A percentile compares a stretch with the other conserved stretches of the same genome.
Conservation (phyloP, 2,888 invertebrate species). For the Suillia variegata region DNA sequence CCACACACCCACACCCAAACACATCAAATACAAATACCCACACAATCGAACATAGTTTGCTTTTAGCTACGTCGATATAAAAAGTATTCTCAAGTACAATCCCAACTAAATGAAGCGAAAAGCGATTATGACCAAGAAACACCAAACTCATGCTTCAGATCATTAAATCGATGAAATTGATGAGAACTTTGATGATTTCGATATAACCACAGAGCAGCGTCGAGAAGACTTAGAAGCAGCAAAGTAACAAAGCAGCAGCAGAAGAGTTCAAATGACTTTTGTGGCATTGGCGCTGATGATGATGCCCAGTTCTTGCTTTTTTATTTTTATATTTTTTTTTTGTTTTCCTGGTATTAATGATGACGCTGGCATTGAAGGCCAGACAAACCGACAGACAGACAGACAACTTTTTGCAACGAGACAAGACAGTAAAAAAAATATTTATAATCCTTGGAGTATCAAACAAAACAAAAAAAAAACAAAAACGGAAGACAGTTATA, state of each 20-base stretch:
- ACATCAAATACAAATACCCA: no score
- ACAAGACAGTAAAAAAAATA: conserved; percentile 44
- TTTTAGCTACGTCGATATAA: no score
- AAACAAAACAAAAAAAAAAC: no score
- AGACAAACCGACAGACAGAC: neutral
- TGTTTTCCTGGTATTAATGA: conserved; percentile 24
- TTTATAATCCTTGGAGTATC: neutral
- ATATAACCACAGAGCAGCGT: no score
- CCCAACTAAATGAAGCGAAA: conserved; percentile 36
- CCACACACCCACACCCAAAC: no score
- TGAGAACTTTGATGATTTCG: conserved; percentile 30
- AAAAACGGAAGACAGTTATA: no score
- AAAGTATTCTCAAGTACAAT: conserved; percentile 7
- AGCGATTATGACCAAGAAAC: conserved; percentile 36
- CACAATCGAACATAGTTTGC: neutral
- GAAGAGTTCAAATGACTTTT: no score
- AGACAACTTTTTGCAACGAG: conserved; percentile 42
- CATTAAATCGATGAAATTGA: conserved; percentile 36
- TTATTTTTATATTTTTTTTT: no score
- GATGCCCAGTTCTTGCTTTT: no score
- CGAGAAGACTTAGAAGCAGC: neutral
- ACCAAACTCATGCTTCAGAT: conserved; percentile 35
- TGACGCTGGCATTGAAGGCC: conserved; percentile 22
- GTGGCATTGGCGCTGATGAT: conserved; percentile 5
- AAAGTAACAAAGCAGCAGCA: no score